Conservation (phyloP, 2,113 vertebrate species). For the Bujurquina vittata region DNA sequence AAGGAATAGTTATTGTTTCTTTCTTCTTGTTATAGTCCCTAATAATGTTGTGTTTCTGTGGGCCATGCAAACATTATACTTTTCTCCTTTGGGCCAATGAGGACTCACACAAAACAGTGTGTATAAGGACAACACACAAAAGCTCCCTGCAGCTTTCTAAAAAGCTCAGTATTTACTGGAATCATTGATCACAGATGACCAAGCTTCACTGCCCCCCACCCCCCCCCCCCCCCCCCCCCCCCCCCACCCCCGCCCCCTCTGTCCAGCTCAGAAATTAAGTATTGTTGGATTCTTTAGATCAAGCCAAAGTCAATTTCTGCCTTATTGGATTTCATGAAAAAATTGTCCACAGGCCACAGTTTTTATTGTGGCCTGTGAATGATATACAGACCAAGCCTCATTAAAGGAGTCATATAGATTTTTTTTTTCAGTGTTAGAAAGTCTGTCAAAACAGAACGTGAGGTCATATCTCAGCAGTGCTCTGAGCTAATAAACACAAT, state of each 20-base stretch:
- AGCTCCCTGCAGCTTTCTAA: not conserved
- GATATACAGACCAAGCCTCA: not conserved
- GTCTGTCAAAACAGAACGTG: not conserved
- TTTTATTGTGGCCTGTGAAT: not conserved
- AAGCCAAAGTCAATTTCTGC: constrained; percentile 5
- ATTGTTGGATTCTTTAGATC: not conserved
- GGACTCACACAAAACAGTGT: not conserved
- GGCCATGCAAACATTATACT: not conserved
- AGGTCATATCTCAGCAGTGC: not conserved
- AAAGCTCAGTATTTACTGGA: not conserved
- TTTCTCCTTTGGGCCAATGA: not conserved
- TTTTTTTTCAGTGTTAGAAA: not conserved
- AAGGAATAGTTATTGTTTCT: not conserved
- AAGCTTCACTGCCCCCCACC: not conserved
- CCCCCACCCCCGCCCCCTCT: no score
- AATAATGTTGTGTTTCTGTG: not conserved
- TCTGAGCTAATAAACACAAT: not conserved
- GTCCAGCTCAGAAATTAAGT: not conserved
- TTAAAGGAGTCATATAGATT: constrained; percentile 1
- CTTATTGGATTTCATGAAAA: not conserved
- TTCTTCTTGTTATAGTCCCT: not conserved
- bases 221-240: no score
- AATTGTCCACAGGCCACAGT: not conserved
- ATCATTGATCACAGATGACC: not conserved
- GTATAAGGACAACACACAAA: not conserved